Evolutionary conservation across 2,797 vertebrate species (phyloP).

Genomic region (Pygocentrus nattereri): DNA sequence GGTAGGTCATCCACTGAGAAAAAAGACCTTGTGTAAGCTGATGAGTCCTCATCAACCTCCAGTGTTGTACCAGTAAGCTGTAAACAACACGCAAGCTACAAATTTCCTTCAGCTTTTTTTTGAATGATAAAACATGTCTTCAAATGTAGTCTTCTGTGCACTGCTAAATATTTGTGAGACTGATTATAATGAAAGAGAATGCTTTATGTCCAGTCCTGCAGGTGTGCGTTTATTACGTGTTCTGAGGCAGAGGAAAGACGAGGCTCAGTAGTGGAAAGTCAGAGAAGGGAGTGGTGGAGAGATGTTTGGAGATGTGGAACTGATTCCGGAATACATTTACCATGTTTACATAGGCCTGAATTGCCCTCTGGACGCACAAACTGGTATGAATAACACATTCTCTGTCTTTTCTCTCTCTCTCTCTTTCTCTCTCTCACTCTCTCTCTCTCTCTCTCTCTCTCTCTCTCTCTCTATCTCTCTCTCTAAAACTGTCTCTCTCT

Average conservation of each 20-base stretch:
- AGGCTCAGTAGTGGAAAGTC: neutral
- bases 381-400: conserved; percentile 68
- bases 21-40: no score
- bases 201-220: neutral
- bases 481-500: no score
- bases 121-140: no score
- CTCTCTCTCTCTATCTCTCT: neutral
- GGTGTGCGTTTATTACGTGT: neutral
- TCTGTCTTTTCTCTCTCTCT: neutral
- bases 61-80: no score
- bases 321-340: conserved; percentile 70
- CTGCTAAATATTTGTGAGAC: no score
- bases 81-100: no score
- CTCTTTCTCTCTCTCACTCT: neutral
- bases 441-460: neutral
- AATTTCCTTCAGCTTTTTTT: no score
- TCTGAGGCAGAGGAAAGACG: conserved; percentile 5
- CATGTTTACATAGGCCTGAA: conserved; percentile 72
- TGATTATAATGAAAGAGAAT: no score
- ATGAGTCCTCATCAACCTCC: no score
- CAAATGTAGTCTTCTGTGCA: no score
- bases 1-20: no score
- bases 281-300: conserved; percentile 36
- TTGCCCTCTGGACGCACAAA: conserved; percentile 68
- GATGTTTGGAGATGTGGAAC: conserved; percentile 66